Conservation (phyloP, 2,113 vertebrate genomes). For the Platichthys flesus region DNA sequence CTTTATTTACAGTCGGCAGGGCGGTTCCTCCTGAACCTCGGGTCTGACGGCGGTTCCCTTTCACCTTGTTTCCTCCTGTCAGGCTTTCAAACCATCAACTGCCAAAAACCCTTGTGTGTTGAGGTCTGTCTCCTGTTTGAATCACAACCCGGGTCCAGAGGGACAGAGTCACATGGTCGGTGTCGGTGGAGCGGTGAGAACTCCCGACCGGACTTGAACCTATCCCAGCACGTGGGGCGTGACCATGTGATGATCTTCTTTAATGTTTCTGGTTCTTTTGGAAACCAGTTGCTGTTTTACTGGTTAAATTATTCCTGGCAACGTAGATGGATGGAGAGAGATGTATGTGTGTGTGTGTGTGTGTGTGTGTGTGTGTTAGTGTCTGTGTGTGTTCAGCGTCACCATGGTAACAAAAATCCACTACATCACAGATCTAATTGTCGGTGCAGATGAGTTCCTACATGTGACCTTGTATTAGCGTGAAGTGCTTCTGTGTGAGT, state of each 20-base stretch:
- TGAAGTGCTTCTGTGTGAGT: conserved; percentile 53
- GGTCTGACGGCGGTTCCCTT: conserved; percentile 1
- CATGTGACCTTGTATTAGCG: conserved; percentile 57
- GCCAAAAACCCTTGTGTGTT: no score
- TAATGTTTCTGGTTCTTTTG: neutral
- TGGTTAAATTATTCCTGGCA: conserved; percentile 49
- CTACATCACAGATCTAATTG: conserved; percentile 31
- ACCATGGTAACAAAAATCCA: conserved; percentile 66
- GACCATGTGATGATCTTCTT: neutral
- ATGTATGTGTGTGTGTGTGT: neutral
- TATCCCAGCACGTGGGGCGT: neutral
- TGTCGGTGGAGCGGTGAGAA: no score
- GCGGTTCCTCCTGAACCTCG: no score
- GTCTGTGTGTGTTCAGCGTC: conserved; percentile 38
- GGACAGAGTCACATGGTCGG: no score
- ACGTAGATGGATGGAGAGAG: neutral
- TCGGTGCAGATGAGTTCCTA: conserved; percentile 32
- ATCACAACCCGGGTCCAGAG: neutral
- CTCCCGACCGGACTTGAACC: neutral
- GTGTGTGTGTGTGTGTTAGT: conserved; percentile 1
- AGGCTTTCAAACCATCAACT: neutral
- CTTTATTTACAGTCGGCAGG: no score
- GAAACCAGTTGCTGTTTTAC: conserved; percentile 39
- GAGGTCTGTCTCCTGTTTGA: conserved; percentile 2
- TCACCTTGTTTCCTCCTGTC: conserved; percentile 7